phyloP scores from a whole-genome alignment of 2,888 invertebrate genomes.

The Melanophora roralis region DNA sequence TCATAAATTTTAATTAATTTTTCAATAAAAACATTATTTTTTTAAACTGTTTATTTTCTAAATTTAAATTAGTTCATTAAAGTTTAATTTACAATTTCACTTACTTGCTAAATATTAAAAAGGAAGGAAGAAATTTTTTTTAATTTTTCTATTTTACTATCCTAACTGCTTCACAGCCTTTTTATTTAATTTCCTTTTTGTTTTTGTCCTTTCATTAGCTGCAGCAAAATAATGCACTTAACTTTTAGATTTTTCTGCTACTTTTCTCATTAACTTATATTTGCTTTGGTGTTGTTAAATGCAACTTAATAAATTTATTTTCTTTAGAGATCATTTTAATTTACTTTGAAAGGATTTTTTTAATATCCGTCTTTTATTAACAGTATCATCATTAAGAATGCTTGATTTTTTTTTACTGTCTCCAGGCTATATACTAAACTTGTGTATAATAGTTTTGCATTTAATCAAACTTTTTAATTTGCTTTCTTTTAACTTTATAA shows the following conservation, averaged over 20 bases:
- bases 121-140: background rate
- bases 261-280: constrained; percentile 35
- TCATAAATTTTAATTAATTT: too few relatives aligned
- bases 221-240: background rate
- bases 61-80: too few relatives aligned
- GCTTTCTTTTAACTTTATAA: constrained; percentile 50
- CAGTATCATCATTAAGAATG: background rate
- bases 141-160: background rate
- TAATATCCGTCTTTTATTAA: background rate
- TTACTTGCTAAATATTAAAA: too few relatives aligned
- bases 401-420: background rate
- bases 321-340: constrained; percentile 23
- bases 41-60: too few relatives aligned
- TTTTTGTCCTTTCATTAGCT: background rate
- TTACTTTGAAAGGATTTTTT: background rate
- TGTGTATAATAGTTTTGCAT: constrained; percentile 35
- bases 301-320: constrained; percentile 30
- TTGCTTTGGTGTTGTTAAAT: constrained; percentile 26
- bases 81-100: too few relatives aligned
- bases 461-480: constrained; percentile 61
- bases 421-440: constrained; percentile 15
- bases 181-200: background rate
- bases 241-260: background rate
- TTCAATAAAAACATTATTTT: too few relatives aligned
- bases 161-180: constrained; percentile 21